phyloP scores from a whole-genome alignment of 2,888 invertebrate species.

The Epinotia nisella region DNA sequence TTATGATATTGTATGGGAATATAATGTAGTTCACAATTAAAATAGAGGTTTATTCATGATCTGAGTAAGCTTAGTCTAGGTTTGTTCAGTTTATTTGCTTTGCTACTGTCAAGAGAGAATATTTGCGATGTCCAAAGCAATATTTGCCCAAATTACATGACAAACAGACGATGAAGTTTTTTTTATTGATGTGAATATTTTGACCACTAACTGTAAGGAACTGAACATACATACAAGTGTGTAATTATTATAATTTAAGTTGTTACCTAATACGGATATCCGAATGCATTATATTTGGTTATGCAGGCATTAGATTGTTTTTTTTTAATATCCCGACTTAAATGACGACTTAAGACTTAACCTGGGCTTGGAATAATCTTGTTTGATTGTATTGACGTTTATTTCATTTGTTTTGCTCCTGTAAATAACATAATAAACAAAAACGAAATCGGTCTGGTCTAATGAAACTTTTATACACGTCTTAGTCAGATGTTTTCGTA shows the following conservation, averaged over 20 bases:
- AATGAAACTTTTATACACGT: not conserved
- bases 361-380: too few species aligned
- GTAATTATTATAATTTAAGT: too few species aligned
- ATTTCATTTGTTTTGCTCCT: too few species aligned
- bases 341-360: too few species aligned
- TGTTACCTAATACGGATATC: too few species aligned
- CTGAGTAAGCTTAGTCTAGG: slow-evolving; percentile 60
- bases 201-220: not conserved
- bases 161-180: not conserved
- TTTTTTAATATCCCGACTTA: too few species aligned
- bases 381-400: too few species aligned
- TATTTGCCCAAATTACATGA: slow-evolving; percentile 30
- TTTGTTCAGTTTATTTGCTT: slow-evolving; percentile 68
- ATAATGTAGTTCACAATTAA: slow-evolving; percentile 75
- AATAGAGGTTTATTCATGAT: slow-evolving; percentile 73
- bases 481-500: slow-evolving; percentile 4
- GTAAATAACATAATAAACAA: not conserved
- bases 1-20: slow-evolving; percentile 53
- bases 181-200: slow-evolving; percentile 9
- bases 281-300: too few species aligned
- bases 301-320: too few species aligned
- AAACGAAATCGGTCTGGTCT: not conserved
- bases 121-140: slow-evolving; percentile 61
- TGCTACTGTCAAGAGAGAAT: slow-evolving; percentile 65
- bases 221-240: not conserved